phyloP scores from a whole-genome alignment of 1,140 invertebrate species.

The Papilio dardanus region DNA sequence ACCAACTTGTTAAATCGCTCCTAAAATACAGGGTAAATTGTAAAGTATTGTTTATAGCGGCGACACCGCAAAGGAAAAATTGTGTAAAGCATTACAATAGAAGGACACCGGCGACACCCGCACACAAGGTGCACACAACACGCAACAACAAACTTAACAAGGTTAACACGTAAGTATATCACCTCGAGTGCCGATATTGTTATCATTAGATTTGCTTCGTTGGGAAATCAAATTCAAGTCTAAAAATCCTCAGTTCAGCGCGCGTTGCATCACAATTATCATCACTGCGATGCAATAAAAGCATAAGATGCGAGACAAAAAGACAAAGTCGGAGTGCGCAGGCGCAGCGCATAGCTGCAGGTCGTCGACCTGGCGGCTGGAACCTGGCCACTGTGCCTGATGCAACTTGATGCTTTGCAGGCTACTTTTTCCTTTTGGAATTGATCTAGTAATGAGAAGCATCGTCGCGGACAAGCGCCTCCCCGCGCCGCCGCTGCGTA shows the following conservation, averaged over 20 bases:
- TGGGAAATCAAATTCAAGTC: background rate
- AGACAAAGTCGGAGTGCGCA: conserved; percentile 39
- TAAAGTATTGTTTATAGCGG: conserved; percentile 33
- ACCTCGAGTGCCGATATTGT: background rate
- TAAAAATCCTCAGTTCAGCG: background rate
- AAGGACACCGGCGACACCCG: background rate
- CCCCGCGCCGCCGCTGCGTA: background rate
- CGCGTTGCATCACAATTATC: conserved; percentile 37
- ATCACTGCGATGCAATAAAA: conserved; percentile 40
- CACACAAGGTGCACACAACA: background rate
- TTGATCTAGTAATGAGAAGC: conserved; percentile 26
- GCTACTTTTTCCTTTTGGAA: conserved; percentile 9
- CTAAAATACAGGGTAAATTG: background rate
- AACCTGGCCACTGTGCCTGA: conserved; percentile 37
- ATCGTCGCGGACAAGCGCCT: background rate
- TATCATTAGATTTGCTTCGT: background rate
- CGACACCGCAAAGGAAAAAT: conserved; percentile 24
- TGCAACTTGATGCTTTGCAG: conserved; percentile 41
- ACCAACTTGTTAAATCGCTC: too few relatives aligned
- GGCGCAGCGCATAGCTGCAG: conserved; percentile 40
- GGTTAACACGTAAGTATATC: too few relatives aligned
- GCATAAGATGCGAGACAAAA: conserved; percentile 42
- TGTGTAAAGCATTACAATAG: background rate
- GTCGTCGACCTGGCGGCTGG: conserved; percentile 42
- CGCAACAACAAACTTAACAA: background rate